Conservation (phyloP, 1,140 invertebrate species). For the Drosophila sp. region DNA sequence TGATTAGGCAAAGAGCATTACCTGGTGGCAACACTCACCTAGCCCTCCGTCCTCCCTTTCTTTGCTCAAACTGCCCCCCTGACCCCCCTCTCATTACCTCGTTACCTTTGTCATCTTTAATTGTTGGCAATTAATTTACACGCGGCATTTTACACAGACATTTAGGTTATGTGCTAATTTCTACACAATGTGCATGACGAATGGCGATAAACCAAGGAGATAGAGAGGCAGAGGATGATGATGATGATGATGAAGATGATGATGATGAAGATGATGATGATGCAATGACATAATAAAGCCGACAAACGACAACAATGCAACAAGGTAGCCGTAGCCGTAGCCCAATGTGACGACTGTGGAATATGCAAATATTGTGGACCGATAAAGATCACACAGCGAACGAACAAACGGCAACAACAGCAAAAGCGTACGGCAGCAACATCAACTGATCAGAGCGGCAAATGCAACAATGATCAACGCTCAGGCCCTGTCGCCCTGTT, state of each 20-base stretch:
- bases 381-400: conserved; percentile 71
- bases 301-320: conserved; percentile 52
- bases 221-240: conserved; percentile 28
- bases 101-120: conserved; percentile 34
- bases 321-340: conserved; percentile 43
- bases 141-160: conserved; percentile 68
- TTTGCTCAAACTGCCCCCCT: not conserved
- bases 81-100: not conserved
- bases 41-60: not conserved
- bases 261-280: conserved; percentile 55
- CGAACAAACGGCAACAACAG: conserved; percentile 51
- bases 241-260: conserved; percentile 54
- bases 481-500: conserved; percentile 38
- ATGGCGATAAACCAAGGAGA: conserved; percentile 64
- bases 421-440: conserved; percentile 13
- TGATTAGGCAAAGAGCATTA: conserved; percentile 34
- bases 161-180: conserved; percentile 79
- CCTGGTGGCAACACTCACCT: not conserved
- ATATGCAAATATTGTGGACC: conserved; percentile 72
- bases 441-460: conserved; percentile 18
- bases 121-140: conserved; percentile 75
- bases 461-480: conserved; percentile 28
- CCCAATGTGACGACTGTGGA: conserved; percentile 49
- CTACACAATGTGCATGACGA: conserved; percentile 79
- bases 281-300: conserved; percentile 80